Percentiles rank a stretch among this genome's conserved stretches.
Conservation (phyloP, 1,140 invertebrate genomes). For the Euura lappo region DNA sequence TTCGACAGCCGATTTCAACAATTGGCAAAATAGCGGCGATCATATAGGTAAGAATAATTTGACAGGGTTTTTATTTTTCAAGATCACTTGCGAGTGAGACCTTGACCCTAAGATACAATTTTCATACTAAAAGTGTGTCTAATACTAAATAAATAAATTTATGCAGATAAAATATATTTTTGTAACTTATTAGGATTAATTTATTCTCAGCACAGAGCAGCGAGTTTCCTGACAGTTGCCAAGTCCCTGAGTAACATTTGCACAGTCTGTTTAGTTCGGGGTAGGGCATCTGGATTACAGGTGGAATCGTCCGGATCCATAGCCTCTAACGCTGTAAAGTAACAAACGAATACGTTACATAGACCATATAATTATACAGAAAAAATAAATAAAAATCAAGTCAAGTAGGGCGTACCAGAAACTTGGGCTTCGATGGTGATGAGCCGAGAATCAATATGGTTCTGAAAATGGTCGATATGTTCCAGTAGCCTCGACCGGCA, state of each 20-base stretch:
- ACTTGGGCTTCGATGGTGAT: constrained; percentile 80
- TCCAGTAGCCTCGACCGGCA: constrained; percentile 79
- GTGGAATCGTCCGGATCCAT: constrained; percentile 47
- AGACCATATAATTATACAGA: constrained; percentile 11
- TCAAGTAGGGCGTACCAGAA: constrained; percentile 60
- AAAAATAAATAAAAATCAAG: too few species aligned
- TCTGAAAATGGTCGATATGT: constrained; percentile 78
- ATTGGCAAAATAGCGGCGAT: too few species aligned
- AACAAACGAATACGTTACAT: background rate
- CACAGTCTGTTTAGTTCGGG: constrained; percentile 62
- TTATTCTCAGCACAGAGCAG: constrained; percentile 48
- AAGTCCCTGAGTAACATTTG: constrained; percentile 65
- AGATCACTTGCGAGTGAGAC: too few species aligned
- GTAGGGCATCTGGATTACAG: constrained; percentile 50
- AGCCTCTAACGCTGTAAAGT: constrained; percentile 53
- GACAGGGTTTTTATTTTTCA: too few species aligned
- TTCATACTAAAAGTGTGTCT: too few species aligned
- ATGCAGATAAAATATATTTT: background rate
- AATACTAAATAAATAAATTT: background rate
- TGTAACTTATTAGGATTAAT: background rate
- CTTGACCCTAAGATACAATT: too few species aligned
- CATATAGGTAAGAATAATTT: too few species aligned
- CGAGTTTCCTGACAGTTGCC: constrained; percentile 60
- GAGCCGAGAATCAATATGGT: constrained; percentile 73
- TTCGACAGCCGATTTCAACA: too few species aligned